A percentile compares a stretch with the other conserved stretches of the same genome.
Evolutionary conservation across 1,140 invertebrate species (phyloP).

Genomic region (Copidosoma floridanum): DNA sequence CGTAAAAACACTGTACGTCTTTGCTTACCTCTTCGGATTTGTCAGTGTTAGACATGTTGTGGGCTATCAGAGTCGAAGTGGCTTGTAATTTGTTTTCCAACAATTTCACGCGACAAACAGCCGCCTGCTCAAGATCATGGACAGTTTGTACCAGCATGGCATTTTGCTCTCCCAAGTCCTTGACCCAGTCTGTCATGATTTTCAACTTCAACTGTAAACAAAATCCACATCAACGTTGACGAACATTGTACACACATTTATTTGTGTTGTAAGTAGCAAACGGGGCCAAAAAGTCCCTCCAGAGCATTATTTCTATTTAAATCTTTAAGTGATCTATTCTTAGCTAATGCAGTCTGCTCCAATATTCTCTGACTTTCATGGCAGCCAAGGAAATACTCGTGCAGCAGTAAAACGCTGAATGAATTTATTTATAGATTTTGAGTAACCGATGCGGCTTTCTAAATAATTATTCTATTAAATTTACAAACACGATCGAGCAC

Average conservation of each 20-base stretch:
- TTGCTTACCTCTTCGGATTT: constrained; percentile 41
- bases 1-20: no score
- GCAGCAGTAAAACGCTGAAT: background rate
- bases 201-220: constrained; percentile 56
- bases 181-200: constrained; percentile 59
- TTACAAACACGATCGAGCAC: no score
- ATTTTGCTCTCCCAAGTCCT: constrained; percentile 61
- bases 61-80: constrained; percentile 41
- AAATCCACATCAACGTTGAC: constrained; percentile 8
- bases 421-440: background rate
- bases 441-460: no score
- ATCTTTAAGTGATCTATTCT: constrained; percentile 22
- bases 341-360: constrained; percentile 4
- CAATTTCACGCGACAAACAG: constrained; percentile 55
- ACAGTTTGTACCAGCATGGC: constrained; percentile 58
- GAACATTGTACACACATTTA: no score
- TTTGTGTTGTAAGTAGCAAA: constrained; percentile 4
- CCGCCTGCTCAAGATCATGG: constrained; percentile 59
- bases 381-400: constrained; percentile 4
- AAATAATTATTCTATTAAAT: no score
- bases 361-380: constrained; percentile 14
- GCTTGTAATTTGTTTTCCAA: constrained; percentile 57
- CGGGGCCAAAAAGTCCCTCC: background rate
- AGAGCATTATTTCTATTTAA: constrained; percentile 22
- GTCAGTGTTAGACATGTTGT: constrained; percentile 39